These are phyloP conservation scores for Hippocampus comes DNA, from an alignment of 2,113 vertebrate species.

Conservation along the genomic window DNA sequence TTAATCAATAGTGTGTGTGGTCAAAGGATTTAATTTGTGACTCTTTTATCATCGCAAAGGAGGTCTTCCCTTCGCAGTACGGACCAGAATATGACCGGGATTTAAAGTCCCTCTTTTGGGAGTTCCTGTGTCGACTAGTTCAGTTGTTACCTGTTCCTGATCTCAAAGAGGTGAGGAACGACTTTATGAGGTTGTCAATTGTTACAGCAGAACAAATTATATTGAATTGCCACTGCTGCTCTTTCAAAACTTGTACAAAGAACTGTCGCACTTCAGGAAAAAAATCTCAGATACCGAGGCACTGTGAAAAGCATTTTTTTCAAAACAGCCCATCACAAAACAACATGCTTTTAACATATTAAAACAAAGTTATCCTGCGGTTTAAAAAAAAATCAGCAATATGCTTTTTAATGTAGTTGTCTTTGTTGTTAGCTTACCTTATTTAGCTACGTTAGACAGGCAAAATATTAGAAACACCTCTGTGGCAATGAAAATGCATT, in stretches of 20 bases:
- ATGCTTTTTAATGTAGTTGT: not conserved
- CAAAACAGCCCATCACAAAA: too few species aligned
- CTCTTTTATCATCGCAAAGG: conserved; percentile 48
- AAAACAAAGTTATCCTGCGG: too few species aligned
- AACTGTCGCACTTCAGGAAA: too few species aligned
- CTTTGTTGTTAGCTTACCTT: not conserved
- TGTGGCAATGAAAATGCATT: not conserved
- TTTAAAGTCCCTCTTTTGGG: conserved; percentile 72
- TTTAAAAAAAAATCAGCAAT: not conserved
- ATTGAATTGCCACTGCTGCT: not conserved
- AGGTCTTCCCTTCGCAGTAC: conserved; percentile 67
- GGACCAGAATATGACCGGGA: conserved; percentile 70
- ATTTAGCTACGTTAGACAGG: not conserved
- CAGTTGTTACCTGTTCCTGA: conserved; percentile 65
- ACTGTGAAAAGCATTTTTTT: too few species aligned
- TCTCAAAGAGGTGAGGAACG: conserved; percentile 54
- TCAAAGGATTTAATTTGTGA: not conserved
- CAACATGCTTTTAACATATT: too few species aligned
- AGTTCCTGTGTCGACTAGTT: conserved; percentile 72
- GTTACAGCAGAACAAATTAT: not conserved
- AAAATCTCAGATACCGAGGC: too few species aligned
- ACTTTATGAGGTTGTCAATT: not conserved
- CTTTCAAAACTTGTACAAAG: too few species aligned
- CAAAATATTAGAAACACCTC: not conserved
- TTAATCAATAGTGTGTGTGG: not conserved